A percentile compares a stretch with the other conserved stretches of the same genome.
Conservation (phyloP, 37 sponge, comb jelly and placozoan species). For the Amphimedon queenslandica region DNA sequence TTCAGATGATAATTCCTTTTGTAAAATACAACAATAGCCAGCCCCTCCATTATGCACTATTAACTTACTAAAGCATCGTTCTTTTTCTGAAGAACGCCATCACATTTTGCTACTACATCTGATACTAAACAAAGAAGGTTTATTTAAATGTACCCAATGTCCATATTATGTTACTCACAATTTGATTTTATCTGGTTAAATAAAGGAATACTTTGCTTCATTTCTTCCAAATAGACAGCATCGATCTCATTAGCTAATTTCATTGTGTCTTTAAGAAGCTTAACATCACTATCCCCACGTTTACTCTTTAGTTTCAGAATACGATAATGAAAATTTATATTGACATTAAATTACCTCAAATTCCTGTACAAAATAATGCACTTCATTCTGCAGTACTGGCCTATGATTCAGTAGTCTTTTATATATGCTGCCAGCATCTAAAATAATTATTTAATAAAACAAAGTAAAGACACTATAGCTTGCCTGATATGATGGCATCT, state of each 20-base stretch:
- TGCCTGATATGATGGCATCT: slow-evolving; percentile 38
- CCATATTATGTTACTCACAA: no score
- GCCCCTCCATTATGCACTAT: background rate
- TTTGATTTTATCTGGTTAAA: slow-evolving; percentile 10
- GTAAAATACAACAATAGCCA: background rate
- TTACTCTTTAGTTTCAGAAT: slow-evolving; percentile 10
- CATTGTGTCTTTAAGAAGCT: slow-evolving; percentile 34
- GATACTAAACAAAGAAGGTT: background rate
- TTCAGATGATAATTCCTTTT: slow-evolving; percentile 7
- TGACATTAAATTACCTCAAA: slow-evolving; percentile 68
- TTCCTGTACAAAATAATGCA: slow-evolving; percentile 68
- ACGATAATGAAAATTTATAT: background rate
- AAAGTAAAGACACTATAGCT: background rate
- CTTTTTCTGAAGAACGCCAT: slow-evolving; percentile 11
- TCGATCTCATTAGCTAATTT: slow-evolving; percentile 48
- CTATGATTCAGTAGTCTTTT: slow-evolving; percentile 65
- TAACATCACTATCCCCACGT: slow-evolving; percentile 35
- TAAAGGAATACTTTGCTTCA: slow-evolving; percentile 6
- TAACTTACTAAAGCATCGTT: slow-evolving; percentile 11
- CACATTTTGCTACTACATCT: background rate
- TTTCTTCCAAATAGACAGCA: slow-evolving; percentile 33
- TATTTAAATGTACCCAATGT: background rate
- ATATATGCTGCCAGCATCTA: slow-evolving; percentile 59
- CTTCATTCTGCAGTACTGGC: slow-evolving; percentile 62
- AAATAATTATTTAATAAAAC: background rate